These are phyloP conservation scores for Drosophila chauvacae DNA, from an alignment of 1,140 invertebrate genomes.

Conservation along the genomic window DNA sequence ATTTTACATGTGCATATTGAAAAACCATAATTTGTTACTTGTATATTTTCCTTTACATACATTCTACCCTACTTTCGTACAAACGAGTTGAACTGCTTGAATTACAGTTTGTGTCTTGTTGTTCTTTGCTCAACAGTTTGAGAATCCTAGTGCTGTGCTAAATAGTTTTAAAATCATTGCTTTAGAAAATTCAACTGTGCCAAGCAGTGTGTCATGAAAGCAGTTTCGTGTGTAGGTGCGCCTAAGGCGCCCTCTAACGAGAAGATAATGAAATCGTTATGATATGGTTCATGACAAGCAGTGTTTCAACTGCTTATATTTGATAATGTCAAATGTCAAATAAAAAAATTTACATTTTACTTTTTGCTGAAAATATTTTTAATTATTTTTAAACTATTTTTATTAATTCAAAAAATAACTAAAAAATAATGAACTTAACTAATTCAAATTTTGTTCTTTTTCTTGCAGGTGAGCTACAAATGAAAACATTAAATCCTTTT, in stretches of 20 bases:
- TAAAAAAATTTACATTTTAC: background rate
- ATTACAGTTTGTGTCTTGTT: background rate
- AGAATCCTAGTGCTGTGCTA: background rate
- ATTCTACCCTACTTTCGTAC: background rate
- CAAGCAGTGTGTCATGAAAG: background rate
- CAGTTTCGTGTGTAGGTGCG: background rate
- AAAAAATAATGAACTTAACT: background rate
- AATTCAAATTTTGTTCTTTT: slow-evolving; percentile 4
- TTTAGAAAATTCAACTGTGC: background rate
- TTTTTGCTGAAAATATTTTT: too few species aligned
- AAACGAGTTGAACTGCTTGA: background rate
- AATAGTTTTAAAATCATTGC: background rate
- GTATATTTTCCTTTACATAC: background rate
- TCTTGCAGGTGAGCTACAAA: slow-evolving; percentile 33
- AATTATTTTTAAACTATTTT: too few species aligned
- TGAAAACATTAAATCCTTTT: background rate
- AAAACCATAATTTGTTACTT: background rate
- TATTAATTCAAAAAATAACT: background rate
- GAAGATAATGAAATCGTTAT: background rate
- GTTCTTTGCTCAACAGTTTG: background rate
- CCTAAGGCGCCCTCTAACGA: background rate
- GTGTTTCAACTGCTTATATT: background rate
- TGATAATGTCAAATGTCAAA: background rate
- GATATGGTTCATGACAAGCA: background rate
- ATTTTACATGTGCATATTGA: background rate